Base-by-base conservation (phyloP, 2,888 invertebrate species). In the Heliconius ismenius region DNA sequence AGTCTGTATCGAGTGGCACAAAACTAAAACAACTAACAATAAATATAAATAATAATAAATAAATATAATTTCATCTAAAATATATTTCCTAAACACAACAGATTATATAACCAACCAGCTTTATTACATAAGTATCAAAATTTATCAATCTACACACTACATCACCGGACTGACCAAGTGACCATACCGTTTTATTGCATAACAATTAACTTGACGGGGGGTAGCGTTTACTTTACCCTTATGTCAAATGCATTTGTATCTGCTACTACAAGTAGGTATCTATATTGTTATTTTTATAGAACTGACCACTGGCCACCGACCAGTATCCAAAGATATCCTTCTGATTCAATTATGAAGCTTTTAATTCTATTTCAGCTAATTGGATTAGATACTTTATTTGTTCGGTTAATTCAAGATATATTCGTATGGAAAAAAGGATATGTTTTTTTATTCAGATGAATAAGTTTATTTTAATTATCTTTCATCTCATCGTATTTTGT, bases 151-250 rank as follows among this genome's bases (percentile, higher is more conserved):
- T 36, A 26, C 58, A n/a, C 4, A 58, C 9, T 13, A 18, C 21
- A 72, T 15, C 24, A 36, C 18, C 36, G 58, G 1, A 21, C 36
- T 73, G 62, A 64, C 73, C 62, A 49, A 68, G 39, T 75, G 79
- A 76, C 78, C 79, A 79, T 78, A 78, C 75, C 78, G 79, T 65
- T 79, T 79, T 79, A 79, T 79, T 79, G 76, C 79, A 54, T 62
- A 74, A 77, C 79, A 75, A 78, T 79, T 77, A 79, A 76, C 73
- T 64, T 10, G 28, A 9, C 63, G 54, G 78, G 74, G 62, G 36
- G 72, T 36, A 4, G 54, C 32, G 32, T 70, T 75, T 75, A 32
- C 32, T 75, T 32, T 24, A 11, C 62, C 54, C 70, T 70, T 58
- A 70, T 70, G 58, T 70, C 70, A 70, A 70, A 58, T 32, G 58